These are phyloP conservation scores for Crax fasciolata DNA, from an alignment of 2,797 vertebrate genomes.

Conservation along the genomic window DNA sequence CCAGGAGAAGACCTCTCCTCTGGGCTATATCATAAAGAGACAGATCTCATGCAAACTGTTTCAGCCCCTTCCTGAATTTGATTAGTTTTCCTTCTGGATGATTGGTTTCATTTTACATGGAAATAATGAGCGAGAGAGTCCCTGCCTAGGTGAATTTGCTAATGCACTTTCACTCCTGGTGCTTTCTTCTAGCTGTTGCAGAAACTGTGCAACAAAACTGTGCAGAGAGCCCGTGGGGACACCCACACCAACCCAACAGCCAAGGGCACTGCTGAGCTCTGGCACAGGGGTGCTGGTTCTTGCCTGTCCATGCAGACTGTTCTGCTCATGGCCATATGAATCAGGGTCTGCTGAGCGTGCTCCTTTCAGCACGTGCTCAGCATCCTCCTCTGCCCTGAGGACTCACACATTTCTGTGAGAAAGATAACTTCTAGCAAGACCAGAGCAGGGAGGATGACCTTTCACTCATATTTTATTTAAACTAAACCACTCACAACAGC, in stretches of 20 bases:
- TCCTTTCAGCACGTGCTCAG: not conserved
- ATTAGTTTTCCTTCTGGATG: constrained; percentile 3
- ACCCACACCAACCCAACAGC: not conserved
- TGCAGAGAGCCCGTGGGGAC: not conserved
- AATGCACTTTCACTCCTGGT: not conserved
- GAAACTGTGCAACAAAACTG: not conserved
- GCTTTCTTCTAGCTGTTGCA: not conserved
- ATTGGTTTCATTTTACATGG: not conserved
- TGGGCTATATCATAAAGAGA: not conserved
- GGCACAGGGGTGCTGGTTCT: not conserved
- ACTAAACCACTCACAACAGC: not conserved
- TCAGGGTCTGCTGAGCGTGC: not conserved
- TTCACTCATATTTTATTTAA: not conserved
- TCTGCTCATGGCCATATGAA: not conserved
- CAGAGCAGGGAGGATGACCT: not conserved
- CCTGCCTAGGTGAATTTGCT: not conserved
- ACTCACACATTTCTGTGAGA: not conserved
- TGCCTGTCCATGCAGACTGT: not conserved
- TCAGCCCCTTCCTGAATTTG: not conserved
- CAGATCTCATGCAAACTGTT: not conserved
- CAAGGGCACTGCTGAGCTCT: not conserved
- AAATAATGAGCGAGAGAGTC: constrained; percentile 31
- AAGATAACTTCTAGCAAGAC: not conserved
- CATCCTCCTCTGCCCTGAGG: not conserved
- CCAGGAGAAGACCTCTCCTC: not conserved